Percentiles rank a stretch among this genome's conserved stretches.
Evolutionary conservation across 2,797 vertebrate species (phyloP).

Genomic region (Arrhamphus sclerolepis): DNA sequence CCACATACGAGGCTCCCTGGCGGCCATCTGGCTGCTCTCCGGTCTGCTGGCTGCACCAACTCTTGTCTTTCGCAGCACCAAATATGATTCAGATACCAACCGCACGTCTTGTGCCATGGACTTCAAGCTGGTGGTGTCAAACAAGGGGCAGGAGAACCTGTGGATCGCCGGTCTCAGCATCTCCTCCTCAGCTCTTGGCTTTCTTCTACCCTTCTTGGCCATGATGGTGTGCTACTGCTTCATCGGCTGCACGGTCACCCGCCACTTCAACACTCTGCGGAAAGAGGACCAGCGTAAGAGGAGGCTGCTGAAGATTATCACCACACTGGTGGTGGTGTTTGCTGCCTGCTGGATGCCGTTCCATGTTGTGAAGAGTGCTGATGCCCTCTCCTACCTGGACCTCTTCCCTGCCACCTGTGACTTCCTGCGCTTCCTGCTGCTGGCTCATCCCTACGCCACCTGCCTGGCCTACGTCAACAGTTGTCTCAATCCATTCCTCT

Average conservation of each 20-base stretch:
- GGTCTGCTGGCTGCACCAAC: constrained; percentile 85
- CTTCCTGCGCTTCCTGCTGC: constrained; percentile 78
- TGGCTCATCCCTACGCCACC: constrained; percentile 87
- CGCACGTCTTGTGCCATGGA: constrained; percentile 87
- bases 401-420: constrained; percentile 71
- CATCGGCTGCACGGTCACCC: constrained; percentile 83
- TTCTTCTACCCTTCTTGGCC: constrained; percentile 85
- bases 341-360: constrained; percentile 91
- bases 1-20: constrained; percentile 75
- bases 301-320: constrained; percentile 89
- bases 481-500: constrained; percentile 92
- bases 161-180: constrained; percentile 87
- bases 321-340: constrained; percentile 86
- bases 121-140: constrained; percentile 74
- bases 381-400: constrained; percentile 85
- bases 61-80: constrained; percentile 86
- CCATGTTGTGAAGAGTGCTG: constrained; percentile 85
- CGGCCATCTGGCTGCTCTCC: constrained; percentile 85
- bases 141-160: constrained; percentile 57
- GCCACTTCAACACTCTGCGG: constrained; percentile 83
- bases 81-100: constrained; percentile 63
- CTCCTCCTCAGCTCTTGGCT: constrained; percentile 86
- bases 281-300: constrained; percentile 82
- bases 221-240: constrained; percentile 88
- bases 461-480: constrained; percentile 92